Conservation (phyloP, 2,797 vertebrate genomes). For the Clangula hyemalis region DNA sequence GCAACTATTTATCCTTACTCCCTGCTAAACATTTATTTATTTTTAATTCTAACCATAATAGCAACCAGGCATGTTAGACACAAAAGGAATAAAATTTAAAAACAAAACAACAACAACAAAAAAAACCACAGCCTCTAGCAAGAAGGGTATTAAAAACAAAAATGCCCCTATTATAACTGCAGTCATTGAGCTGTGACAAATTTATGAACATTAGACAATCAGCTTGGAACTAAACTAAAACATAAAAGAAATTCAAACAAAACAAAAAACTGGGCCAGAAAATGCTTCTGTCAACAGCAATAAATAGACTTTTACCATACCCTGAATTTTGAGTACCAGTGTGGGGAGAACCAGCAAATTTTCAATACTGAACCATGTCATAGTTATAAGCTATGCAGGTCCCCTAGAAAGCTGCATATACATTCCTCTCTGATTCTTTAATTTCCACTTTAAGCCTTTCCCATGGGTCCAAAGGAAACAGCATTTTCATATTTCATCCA, state of each 20-base stretch:
- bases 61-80: not conserved
- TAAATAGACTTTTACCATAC: not conserved
- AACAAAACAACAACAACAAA: no score
- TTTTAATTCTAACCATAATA: not conserved
- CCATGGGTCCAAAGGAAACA: not conserved
- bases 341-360: not conserved
- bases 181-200: not conserved
- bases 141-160: not conserved
- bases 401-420: not conserved
- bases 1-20: not conserved
- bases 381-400: not conserved
- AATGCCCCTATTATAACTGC: not conserved
- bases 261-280: not conserved
- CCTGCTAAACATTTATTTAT: not conserved
- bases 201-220: not conserved
- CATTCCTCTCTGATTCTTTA: not conserved
- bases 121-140: not conserved
- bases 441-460: not conserved
- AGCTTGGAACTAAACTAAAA: not conserved
- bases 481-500: not conserved
- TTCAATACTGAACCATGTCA: not conserved
- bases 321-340: not conserved
- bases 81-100: not conserved
- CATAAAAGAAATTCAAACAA: not conserved
- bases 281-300: not conserved